Conservation (phyloP, 2,888 invertebrate genomes). For the Eremobia ochroleuca region DNA sequence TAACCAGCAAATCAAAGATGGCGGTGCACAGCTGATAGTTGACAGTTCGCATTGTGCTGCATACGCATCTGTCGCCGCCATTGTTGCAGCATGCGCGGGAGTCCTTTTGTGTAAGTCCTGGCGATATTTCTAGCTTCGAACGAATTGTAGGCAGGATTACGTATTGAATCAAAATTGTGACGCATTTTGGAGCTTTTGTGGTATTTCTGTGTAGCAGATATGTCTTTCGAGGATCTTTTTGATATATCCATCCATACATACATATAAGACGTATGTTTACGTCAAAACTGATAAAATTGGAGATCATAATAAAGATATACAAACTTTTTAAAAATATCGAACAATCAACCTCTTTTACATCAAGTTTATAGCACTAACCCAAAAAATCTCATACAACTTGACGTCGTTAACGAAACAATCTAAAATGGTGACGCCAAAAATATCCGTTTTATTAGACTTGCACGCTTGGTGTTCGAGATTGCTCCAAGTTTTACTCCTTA, state of each 20-base stretch:
- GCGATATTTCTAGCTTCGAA: conserved; percentile 51
- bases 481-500: conserved; percentile 38
- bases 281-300: neutral
- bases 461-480: conserved; percentile 36
- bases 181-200: conserved; percentile 25
- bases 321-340: conserved; percentile 6
- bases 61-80: conserved; percentile 73
- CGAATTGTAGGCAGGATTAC: conserved; percentile 58
- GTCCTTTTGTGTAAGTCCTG: conserved; percentile 55
- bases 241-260: neutral
- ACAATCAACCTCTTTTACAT: conserved; percentile 12
- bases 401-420: conserved; percentile 52
- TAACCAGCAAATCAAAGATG: conserved; percentile 61
- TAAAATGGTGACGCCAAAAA: conserved; percentile 56
- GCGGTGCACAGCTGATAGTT: conserved; percentile 72
- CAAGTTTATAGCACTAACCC: conserved; percentile 20
- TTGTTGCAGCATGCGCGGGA: conserved; percentile 68
- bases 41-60: conserved; percentile 67
- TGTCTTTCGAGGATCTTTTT: conserved; percentile 12
- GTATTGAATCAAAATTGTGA: conserved; percentile 21
- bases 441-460: conserved; percentile 51
- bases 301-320: neutral
- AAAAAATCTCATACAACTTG: conserved; percentile 44
- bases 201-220: neutral
- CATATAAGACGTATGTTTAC: neutral